Percentiles rank a stretch among this genome's conserved stretches.
phyloP scores from a whole-genome alignment of 2,113 vertebrate genomes.

The Nyctereutes procyonoides region DNA sequence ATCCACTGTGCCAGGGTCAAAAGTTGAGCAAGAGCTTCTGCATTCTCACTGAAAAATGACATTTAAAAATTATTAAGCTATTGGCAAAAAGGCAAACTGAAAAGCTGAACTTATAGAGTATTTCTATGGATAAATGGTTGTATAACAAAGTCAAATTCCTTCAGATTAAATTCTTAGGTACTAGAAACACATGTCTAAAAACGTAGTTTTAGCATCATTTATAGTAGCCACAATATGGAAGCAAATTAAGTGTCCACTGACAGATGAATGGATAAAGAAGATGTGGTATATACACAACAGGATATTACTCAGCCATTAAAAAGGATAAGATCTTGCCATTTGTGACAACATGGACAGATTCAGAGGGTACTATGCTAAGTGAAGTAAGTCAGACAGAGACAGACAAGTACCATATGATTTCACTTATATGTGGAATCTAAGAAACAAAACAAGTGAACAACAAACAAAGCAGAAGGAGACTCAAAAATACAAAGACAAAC shows the following conservation, averaged over 20 bases:
- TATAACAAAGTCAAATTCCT: conserved; percentile 33
- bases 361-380: neutral
- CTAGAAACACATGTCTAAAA: conserved; percentile 47
- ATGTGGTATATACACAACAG: neutral
- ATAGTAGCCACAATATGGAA: neutral
- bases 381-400: neutral
- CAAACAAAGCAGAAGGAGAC: neutral
- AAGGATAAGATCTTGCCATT: neutral
- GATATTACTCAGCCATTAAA: neutral
- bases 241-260: neutral
- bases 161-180: neutral
- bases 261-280: neutral
- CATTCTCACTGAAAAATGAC: conserved; percentile 89
- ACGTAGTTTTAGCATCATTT: neutral
- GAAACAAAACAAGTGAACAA: neutral
- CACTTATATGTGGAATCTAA: neutral
- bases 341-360: neutral
- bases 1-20: conserved; percentile 94
- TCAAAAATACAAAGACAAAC: neutral
- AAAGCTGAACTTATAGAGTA: neutral
- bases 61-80: conserved; percentile 76
- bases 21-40: conserved; percentile 93
- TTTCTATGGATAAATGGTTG: conserved; percentile 6
- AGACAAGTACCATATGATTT: neutral
- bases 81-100: conserved; percentile 35